Evolutionary conservation across 2,797 vertebrate genomes (phyloP), one percentile per base, ranked within the genome.

Genomic region (Lates japonicus): DNA sequence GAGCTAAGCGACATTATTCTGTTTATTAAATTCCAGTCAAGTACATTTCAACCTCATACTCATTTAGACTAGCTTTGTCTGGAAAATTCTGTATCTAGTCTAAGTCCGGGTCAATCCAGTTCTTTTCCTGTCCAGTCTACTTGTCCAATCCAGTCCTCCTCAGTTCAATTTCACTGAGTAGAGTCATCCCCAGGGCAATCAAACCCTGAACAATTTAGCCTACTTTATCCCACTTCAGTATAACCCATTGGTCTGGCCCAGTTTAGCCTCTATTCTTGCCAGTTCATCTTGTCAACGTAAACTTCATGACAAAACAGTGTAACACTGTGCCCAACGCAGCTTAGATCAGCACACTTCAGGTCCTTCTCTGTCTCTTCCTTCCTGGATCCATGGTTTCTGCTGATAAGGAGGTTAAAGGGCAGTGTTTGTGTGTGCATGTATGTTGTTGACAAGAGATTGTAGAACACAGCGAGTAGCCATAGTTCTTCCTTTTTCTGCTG

Each of bases 391-490:
- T 91, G 92, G 33, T 71, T 75, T 81, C 51, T 74, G 29, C 61
- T 52, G 92, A 93, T 92, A 92, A 92, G 81, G 77, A 82, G 88
- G 87, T 80, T 61, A 90, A 74, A 86, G 69, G 41, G 55, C 31
- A 8, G 42, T 11, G 20, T 39, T 63, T 62, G 63, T 66, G 51
- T 33, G 71, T 42, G 20, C 33, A 63, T 62, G 63, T 66, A 48
- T 33, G 71, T 42, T 61, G 80, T 58, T 72, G 78, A 76, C 72
- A 74, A 35, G 58, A 46, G 59, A 69, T 74, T 52, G 82, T 78
- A 82, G 76, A 91, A 85, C 87, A 86, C 72, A 74, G 37, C 70
- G 55, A 87, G 76, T 46, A 71, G 68, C 59, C 74, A 60, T 41
- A 68, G 19, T 7, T 77, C 70, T 80, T 74, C 57, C 37, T 14